These are phyloP conservation scores for Yponomeuta sedellus DNA, from an alignment of 2,888 invertebrate species.

Conservation along the genomic window DNA sequence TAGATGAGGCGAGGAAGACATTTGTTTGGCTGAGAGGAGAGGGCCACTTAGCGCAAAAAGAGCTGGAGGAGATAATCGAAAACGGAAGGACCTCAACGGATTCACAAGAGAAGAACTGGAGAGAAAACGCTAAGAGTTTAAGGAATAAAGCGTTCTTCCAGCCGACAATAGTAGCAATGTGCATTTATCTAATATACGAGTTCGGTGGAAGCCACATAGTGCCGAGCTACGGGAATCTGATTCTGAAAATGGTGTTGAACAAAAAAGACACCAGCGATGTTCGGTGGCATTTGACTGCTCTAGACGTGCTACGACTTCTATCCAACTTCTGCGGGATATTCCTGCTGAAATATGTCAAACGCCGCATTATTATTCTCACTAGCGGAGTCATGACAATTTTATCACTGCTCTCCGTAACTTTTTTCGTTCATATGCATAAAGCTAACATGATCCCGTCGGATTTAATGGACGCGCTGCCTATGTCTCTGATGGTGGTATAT, in stretches of 20 bases:
- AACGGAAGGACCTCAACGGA: slow-evolving; percentile 19
- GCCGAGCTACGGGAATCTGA: slow-evolving; percentile 25
- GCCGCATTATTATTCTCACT: slow-evolving; percentile 8
- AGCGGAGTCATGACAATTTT: slow-evolving; percentile 12
- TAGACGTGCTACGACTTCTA: slow-evolving; percentile 10
- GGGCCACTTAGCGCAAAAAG: slow-evolving; percentile 35
- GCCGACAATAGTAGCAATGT: slow-evolving; percentile 34
- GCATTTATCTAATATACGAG: slow-evolving; percentile 29
- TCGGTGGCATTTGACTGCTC: slow-evolving; percentile 2
- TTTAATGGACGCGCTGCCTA: slow-evolving; percentile 2
- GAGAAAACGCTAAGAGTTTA: slow-evolving; percentile 23
- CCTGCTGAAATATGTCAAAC: slow-evolving; percentile 10
- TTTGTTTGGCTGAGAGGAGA: slow-evolving; percentile 62
- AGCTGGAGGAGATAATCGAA: slow-evolving; percentile 31
- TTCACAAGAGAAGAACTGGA: slow-evolving; percentile 17
- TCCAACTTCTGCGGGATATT: slow-evolving; percentile 4
- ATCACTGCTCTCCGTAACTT: slow-evolving; percentile 1
- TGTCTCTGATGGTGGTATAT: slow-evolving; percentile 11
- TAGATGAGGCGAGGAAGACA: slow-evolving; percentile 54
- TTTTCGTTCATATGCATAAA: slow-evolving; percentile 3
- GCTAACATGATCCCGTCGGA: not conserved
- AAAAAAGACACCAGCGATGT: slow-evolving; percentile 2
- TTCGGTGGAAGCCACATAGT: slow-evolving; percentile 33
- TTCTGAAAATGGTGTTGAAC: slow-evolving; percentile 1
- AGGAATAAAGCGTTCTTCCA: slow-evolving; percentile 33